A percentile compares a stretch with the other conserved stretches of the same genome.
phyloP scores from a whole-genome alignment of 2,113 vertebrate genomes.

The Pachypanchax playfairii region DNA sequence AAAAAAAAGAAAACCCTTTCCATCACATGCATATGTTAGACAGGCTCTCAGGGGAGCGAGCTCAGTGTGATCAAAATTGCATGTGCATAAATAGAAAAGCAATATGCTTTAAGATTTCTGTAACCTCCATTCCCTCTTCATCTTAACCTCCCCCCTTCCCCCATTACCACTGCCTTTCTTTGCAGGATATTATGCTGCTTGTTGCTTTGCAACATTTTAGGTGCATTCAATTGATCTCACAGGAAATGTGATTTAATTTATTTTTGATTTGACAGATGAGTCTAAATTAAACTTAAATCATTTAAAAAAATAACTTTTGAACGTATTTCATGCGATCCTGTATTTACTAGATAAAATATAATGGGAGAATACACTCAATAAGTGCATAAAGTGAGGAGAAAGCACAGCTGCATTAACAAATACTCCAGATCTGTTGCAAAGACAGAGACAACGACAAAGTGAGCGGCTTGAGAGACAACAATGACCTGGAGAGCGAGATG shows the following conservation, averaged over 20 bases:
- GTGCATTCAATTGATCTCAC: background rate
- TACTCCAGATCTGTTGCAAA: constrained; percentile 31
- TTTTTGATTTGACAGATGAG: too few relatives aligned
- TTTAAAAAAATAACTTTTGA: background rate
- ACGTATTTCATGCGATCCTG: background rate
- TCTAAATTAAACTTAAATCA: too few relatives aligned
- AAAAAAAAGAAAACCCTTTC: constrained; percentile 65
- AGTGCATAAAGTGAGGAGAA: constrained; percentile 22
- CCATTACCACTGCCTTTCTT: background rate
- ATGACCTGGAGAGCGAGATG: constrained; percentile 24
- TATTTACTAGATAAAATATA: too few relatives aligned
- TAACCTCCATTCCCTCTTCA: constrained; percentile 22
- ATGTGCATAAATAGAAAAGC: constrained; percentile 63
- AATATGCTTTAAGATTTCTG: constrained; percentile 47
- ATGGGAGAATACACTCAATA: background rate
- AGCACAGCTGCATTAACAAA: constrained; percentile 26
- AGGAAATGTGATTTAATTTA: too few relatives aligned
- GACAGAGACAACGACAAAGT: constrained; percentile 31
- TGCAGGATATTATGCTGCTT: background rate
- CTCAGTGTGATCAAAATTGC: constrained; percentile 49
- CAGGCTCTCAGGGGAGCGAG: constrained; percentile 47
- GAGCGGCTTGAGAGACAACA: constrained; percentile 29
- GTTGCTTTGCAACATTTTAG: background rate
- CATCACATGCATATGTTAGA: constrained; percentile 64
- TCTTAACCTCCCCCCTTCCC: background rate